Percentiles rank a stretch among this genome's conserved stretches.
Conservation (phyloP, 2,888 invertebrate genomes). For the Ischnura elegans region DNA sequence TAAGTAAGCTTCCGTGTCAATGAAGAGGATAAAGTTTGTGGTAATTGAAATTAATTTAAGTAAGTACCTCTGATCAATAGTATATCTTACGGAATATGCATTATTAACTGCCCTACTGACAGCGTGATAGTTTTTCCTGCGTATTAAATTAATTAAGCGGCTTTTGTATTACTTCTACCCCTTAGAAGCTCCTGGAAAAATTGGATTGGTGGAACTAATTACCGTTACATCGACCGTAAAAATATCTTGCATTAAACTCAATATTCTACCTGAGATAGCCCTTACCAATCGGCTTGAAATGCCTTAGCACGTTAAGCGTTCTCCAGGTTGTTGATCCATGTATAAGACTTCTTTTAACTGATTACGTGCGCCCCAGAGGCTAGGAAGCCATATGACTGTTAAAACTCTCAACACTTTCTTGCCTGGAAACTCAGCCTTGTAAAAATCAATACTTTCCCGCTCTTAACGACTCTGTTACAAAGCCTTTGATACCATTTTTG, state of each 20-base stretch:
- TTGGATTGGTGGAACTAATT: neutral
- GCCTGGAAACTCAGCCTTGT: neutral
- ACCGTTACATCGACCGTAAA: neutral
- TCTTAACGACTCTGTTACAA: neutral
- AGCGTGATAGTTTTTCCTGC: too few relatives aligned
- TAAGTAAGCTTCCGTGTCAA: too few relatives aligned
- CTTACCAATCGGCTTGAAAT: constrained; percentile 5
- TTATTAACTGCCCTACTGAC: too few relatives aligned
- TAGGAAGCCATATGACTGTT: constrained; percentile 8
- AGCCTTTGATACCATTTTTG: neutral
- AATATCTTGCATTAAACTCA: neutral
- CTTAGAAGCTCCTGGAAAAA: too few relatives aligned
- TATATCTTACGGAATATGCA: too few relatives aligned
- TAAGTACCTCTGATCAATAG: too few relatives aligned
- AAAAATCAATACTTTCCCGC: constrained; percentile 6
- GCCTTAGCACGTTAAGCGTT: neutral
- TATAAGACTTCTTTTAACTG: constrained; percentile 1
- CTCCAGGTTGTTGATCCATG: constrained; percentile 23
- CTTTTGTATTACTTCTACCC: too few relatives aligned
- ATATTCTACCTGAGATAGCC: neutral
- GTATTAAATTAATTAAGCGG: too few relatives aligned
- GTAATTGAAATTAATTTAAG: too few relatives aligned
- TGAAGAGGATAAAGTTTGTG: too few relatives aligned
- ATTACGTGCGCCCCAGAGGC: neutral
- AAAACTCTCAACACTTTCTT: neutral